phyloP scores from a whole-genome alignment of 2,888 invertebrate genomes.

The Agrochola macilenta region DNA sequence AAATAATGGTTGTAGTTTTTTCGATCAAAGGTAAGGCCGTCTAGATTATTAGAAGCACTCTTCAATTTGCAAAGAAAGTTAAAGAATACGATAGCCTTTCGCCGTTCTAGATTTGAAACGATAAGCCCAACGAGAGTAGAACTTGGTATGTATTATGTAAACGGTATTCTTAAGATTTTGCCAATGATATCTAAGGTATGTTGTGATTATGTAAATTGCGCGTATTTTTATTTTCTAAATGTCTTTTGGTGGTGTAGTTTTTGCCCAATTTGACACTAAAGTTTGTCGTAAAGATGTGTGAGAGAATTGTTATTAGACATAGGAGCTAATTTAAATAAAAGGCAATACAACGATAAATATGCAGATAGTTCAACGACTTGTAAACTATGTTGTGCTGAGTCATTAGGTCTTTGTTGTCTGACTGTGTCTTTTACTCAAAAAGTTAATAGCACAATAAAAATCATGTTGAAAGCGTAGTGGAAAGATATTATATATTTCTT shows the following conservation, averaged over 20 bases:
- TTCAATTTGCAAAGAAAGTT: slow-evolving; percentile 49
- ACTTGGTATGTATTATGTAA: slow-evolving; percentile 47
- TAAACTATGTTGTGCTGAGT: background rate
- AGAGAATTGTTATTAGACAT: background rate
- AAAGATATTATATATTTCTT: slow-evolving; percentile 6
- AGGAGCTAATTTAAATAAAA: slow-evolving; percentile 28
- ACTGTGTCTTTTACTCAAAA: slow-evolving; percentile 14
- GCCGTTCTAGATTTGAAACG: slow-evolving; percentile 38
- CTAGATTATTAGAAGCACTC: slow-evolving; percentile 33
- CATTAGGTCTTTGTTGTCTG: slow-evolving; percentile 44
- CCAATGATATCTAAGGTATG: slow-evolving; percentile 21
- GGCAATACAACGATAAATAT: slow-evolving; percentile 6
- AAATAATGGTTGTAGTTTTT: background rate
- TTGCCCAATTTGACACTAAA: background rate
- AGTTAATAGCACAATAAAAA: background rate
- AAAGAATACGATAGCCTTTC: slow-evolving; percentile 30
- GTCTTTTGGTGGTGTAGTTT: background rate
- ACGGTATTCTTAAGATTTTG: slow-evolving; percentile 36
- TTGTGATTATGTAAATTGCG: slow-evolving; percentile 16
- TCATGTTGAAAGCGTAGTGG: background rate
- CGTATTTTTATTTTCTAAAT: slow-evolving; percentile 1
- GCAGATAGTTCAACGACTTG: slow-evolving; percentile 31
- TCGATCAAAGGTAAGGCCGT: slow-evolving; percentile 4
- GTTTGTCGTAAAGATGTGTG: background rate
- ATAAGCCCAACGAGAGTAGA: slow-evolving; percentile 44